Conservation (phyloP, 2,113 vertebrate genomes). For the Motacilla tschutschensis region DNA sequence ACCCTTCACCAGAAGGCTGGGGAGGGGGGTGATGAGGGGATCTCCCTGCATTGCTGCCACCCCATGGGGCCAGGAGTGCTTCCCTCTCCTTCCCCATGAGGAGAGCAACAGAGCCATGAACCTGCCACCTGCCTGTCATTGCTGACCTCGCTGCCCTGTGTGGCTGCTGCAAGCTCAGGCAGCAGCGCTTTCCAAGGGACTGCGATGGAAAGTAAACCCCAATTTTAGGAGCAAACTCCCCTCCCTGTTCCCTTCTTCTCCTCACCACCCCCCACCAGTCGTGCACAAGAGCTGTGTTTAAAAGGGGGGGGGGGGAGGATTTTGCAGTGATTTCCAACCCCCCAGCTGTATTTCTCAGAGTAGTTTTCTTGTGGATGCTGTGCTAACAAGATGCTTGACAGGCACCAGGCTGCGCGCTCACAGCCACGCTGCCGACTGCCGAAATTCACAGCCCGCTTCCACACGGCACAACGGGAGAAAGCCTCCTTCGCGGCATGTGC, state of each 20-base stretch:
- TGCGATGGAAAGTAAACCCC: neutral
- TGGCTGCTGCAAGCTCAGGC: neutral
- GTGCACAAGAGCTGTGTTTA: neutral
- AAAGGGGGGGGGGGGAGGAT: neutral
- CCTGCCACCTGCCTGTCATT: neutral
- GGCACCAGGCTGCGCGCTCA: neutral
- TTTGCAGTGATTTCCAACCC: slow-evolving; percentile 1
- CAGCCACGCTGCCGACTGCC: neutral
- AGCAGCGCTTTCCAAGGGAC: neutral
- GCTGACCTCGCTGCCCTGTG: neutral
- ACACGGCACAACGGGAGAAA: neutral
- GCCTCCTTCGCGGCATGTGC: accelerated
- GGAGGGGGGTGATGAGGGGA: neutral
- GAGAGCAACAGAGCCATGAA: accelerated
- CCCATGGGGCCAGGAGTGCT: accelerated
- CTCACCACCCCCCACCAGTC: neutral
- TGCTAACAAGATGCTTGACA: slow-evolving; percentile 35
- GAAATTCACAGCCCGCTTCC: slow-evolving; percentile 21
- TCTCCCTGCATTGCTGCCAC: accelerated
- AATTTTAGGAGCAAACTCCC: neutral
- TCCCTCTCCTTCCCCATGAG: neutral
- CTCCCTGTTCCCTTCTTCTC: neutral
- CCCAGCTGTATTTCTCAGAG: neutral
- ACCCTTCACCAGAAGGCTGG: neutral
- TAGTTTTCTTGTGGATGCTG: slow-evolving; percentile 1